phyloP scores from a whole-genome alignment of 2,797 vertebrate species.

The Xerus rutilus region DNA sequence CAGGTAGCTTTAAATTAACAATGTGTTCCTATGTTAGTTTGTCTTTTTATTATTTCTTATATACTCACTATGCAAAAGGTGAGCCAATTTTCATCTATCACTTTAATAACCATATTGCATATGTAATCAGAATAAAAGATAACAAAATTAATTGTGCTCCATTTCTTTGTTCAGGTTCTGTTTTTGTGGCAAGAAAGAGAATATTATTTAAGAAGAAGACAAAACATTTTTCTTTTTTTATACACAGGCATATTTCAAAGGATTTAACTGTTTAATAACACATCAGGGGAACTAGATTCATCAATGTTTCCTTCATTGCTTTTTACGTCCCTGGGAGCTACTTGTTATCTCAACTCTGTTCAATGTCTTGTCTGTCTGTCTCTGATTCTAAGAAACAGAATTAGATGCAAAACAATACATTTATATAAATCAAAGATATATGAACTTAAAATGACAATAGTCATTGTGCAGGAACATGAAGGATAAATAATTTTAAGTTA shows the following conservation, averaged over 20 bases:
- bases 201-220: background rate
- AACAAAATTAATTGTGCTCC: background rate
- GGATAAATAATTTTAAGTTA: background rate
- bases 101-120: slow-evolving; percentile 37
- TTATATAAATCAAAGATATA: slow-evolving; percentile 2
- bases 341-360: background rate
- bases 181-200: slow-evolving; percentile 41
- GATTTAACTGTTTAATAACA: background rate
- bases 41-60: slow-evolving; percentile 28
- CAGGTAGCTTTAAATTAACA: background rate
- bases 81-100: slow-evolving; percentile 37
- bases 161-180: background rate
- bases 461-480: slow-evolving; percentile 16
- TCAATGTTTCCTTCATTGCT: background rate
- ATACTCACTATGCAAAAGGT: background rate
- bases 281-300: background rate
- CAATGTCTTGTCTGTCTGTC: background rate
- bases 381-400: slow-evolving; percentile 17
- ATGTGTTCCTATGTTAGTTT: background rate
- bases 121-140: slow-evolving; percentile 23
- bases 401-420: background rate
- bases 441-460: background rate
- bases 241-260: background rate
- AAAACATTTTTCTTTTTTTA: background rate
- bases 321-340: background rate